phyloP scores from a whole-genome alignment of 2,797 vertebrate genomes.

The Amphiprion clarkii region DNA sequence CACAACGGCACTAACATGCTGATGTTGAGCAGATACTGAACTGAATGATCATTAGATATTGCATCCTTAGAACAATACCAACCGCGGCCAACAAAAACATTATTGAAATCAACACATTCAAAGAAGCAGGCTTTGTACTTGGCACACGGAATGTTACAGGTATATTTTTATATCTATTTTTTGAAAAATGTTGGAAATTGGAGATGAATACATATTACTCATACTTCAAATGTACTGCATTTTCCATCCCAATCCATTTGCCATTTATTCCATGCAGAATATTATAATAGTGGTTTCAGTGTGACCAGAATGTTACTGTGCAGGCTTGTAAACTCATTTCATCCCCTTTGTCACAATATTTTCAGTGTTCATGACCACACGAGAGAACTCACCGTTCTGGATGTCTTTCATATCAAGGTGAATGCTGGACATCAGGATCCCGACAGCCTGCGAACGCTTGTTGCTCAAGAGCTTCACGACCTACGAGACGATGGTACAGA shows the following conservation, averaged over 20 bases:
- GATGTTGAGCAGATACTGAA: neutral
- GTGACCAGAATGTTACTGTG: neutral
- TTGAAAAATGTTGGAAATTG: neutral
- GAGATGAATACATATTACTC: neutral
- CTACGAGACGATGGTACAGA: slow-evolving; percentile 72
- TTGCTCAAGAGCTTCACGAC: slow-evolving; percentile 96
- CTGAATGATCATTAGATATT: neutral
- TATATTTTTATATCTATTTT: neutral
- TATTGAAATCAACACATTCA: neutral
- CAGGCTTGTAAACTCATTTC: neutral
- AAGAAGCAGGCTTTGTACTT: too few relatives aligned
- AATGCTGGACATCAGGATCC: slow-evolving; percentile 99
- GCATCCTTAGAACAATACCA: too few relatives aligned
- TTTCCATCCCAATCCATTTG: neutral
- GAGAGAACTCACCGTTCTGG: slow-evolving; percentile 90
- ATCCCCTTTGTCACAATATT: neutral
- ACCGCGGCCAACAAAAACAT: neutral
- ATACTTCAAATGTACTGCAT: neutral
- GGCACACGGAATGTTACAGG: too few relatives aligned
- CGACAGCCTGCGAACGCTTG: slow-evolving; percentile 98
- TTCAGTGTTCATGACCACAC: neutral
- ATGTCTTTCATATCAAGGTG: slow-evolving; percentile 99
- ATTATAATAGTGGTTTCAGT: neutral
- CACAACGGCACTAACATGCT: neutral
- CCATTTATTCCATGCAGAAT: neutral